These are phyloP conservation scores for Limnephilus auricula DNA, from an alignment of 2,888 invertebrate species.

Conservation along the genomic window DNA sequence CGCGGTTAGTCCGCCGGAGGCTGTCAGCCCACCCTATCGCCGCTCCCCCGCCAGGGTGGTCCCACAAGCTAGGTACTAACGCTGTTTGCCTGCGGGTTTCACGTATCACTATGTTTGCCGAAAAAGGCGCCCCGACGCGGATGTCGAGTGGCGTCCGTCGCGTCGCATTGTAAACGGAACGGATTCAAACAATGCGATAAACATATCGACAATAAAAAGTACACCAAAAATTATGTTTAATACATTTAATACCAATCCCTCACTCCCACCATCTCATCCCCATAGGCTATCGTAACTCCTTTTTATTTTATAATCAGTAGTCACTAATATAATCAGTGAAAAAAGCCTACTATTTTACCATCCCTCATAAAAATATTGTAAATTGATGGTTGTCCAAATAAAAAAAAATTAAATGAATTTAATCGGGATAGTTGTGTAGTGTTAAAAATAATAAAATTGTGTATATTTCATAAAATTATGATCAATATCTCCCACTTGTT, in stretches of 20 bases:
- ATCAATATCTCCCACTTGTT: background rate
- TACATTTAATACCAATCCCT: too few species aligned
- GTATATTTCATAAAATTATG: background rate
- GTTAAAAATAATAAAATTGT: too few species aligned
- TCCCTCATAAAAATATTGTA: too few species aligned
- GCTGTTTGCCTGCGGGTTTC: conserved; percentile 45
- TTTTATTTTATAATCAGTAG: too few species aligned
- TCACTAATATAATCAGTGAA: too few species aligned
- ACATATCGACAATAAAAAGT: background rate
- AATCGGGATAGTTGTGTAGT: too few species aligned
- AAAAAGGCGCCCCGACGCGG: conserved; percentile 37
- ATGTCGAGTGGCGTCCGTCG: background rate
- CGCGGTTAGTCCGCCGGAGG: conserved; percentile 19
- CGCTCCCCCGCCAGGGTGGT: conserved; percentile 1
- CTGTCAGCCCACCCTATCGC: background rate
- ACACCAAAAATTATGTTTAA: background rate
- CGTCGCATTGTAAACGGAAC: background rate
- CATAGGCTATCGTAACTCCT: too few species aligned
- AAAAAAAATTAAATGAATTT: too few species aligned
- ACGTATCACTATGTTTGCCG: conserved; percentile 49
- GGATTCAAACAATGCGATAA: background rate
- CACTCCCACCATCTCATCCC: too few species aligned
- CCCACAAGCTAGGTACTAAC: conserved; percentile 16
- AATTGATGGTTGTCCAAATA: too few species aligned
- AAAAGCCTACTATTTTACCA: too few species aligned